Percentiles rank a stretch among this genome's conserved stretches.
Conservation (phyloP, 37 sponge, comb jelly and placozoan species). For the Oopsacas minuta region DNA sequence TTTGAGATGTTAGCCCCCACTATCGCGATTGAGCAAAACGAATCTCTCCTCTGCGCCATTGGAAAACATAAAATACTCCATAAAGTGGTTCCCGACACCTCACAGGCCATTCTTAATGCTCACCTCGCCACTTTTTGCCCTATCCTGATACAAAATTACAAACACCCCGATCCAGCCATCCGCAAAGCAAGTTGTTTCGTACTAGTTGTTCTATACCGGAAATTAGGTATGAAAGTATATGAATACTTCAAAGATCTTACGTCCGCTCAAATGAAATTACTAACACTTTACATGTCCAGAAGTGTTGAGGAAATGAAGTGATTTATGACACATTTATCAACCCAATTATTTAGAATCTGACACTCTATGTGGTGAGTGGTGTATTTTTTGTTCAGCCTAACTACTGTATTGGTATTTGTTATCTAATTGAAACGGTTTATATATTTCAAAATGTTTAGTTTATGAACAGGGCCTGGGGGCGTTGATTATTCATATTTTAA, state of each 20-base stretch:
- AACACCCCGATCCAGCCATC: background rate
- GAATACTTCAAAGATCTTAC: background rate
- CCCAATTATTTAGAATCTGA: background rate
- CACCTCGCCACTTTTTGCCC: background rate
- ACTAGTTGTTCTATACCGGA: background rate
- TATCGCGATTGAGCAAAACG: background rate
- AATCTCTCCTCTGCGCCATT: background rate
- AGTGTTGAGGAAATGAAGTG: background rate
- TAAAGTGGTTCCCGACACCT: background rate
- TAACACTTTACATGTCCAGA: background rate
- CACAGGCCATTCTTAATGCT: background rate
- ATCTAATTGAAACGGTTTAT: too few relatives aligned
- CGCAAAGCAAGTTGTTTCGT: constrained; percentile 2
- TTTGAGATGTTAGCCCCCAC: constrained; percentile 3
- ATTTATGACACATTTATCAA: background rate
- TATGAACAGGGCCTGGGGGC: too few relatives aligned
- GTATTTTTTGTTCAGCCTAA: too few relatives aligned
- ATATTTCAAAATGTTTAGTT: too few relatives aligned
- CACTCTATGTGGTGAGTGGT: too few relatives aligned
- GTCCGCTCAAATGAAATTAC: constrained; percentile 12
- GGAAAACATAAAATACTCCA: constrained; percentile 12
- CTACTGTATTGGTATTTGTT: too few relatives aligned
- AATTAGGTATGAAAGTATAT: background rate
- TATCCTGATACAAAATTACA: background rate
- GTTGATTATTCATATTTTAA: too few relatives aligned